Conservation (phyloP, 2,888 invertebrate species). For the Cyrtodaria siliqua region DNA sequence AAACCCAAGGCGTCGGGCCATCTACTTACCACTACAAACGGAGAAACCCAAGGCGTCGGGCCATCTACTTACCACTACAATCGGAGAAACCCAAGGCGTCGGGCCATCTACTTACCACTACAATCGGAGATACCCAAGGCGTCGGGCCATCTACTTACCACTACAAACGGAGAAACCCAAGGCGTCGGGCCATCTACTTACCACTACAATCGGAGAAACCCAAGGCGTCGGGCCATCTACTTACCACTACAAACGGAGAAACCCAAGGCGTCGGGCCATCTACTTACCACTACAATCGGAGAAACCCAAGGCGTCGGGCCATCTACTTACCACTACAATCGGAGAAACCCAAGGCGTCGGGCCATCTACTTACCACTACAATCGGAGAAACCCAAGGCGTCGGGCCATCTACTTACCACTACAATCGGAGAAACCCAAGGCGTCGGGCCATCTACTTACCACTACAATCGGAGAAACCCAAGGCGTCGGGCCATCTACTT, state of each 20-base stretch:
- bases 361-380: too few species aligned
- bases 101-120: too few species aligned
- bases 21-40: slow-evolving; percentile 65
- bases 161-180: slow-evolving; percentile 69
- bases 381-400: slow-evolving; percentile 71
- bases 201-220: slow-evolving; percentile 67
- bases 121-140: slow-evolving; percentile 69
- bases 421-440: slow-evolving; percentile 71
- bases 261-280: slow-evolving; percentile 74
- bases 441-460: too few species aligned
- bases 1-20: slow-evolving; percentile 73
- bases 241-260: slow-evolving; percentile 64
- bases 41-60: slow-evolving; percentile 71
- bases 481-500: too few species aligned
- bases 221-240: slow-evolving; percentile 73
- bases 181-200: too few species aligned
- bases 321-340: slow-evolving; percentile 65
- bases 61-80: slow-evolving; percentile 68
- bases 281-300: slow-evolving; percentile 65
- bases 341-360: slow-evolving; percentile 71
- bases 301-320: slow-evolving; percentile 72
- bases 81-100: slow-evolving; percentile 70
- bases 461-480: slow-evolving; percentile 70
- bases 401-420: too few species aligned
- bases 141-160: too few species aligned